Percentiles rank a stretch among this genome's conserved stretches.
phyloP scores from a whole-genome alignment of 2,113 vertebrate species.

The Stigmatopora argus region DNA sequence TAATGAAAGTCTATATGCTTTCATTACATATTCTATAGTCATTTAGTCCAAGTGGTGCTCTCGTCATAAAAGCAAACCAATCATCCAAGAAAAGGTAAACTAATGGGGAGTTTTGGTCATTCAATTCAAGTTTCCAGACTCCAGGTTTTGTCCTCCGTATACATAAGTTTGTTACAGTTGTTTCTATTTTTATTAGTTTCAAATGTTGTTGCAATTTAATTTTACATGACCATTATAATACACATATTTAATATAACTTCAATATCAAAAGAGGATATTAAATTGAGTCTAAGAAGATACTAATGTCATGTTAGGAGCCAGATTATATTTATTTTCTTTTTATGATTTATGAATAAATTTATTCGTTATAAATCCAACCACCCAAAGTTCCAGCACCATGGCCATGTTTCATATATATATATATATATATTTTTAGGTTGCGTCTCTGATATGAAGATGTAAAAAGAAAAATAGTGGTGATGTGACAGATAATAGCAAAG shows the following conservation, averaged over 20 bases:
- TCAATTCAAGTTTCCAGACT: constrained; percentile 8
- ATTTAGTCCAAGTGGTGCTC: constrained; percentile 34
- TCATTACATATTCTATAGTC: constrained; percentile 29
- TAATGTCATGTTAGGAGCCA: neutral
- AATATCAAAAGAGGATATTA: neutral
- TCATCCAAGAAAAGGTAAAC: constrained; percentile 15
- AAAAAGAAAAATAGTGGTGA: constrained; percentile 11
- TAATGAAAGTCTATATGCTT: constrained; percentile 27
- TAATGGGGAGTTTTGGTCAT: constrained; percentile 3
- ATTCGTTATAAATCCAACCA: neutral
- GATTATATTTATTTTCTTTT: neutral
- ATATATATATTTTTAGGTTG: constrained; percentile 15
- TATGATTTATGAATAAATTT: neutral
- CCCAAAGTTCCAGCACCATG: neutral
- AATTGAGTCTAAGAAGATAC: neutral
- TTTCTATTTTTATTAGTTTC: neutral
- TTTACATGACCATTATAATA: neutral
- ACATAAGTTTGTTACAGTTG: neutral
- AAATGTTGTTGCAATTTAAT: neutral
- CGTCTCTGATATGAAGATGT: constrained; percentile 10
- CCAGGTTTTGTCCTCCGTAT: neutral
- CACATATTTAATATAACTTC: neutral
- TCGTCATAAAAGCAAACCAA: constrained; percentile 21
- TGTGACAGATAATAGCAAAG: constrained; percentile 29
- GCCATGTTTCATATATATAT: neutral